Conservation (phyloP, 2,113 vertebrate species). For the Corydoras sp. region DNA sequence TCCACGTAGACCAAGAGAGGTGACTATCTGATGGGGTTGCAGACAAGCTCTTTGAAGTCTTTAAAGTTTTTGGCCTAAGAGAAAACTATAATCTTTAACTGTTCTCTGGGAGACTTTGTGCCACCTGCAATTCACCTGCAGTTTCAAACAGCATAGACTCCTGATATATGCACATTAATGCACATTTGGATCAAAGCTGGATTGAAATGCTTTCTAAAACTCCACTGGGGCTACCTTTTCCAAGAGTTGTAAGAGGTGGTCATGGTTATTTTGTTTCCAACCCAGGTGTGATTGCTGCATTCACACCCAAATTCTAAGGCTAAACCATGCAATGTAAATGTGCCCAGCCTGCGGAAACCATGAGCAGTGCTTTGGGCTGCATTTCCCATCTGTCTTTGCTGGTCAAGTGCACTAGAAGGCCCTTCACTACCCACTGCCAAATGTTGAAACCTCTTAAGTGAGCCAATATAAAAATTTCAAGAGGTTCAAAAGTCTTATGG, state of each 20-base stretch:
- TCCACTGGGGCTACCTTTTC: neutral
- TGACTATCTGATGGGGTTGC: no score
- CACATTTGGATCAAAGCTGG: neutral
- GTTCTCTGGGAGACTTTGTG: no score
- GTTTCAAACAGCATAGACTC: no score
- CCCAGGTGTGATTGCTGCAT: neutral
- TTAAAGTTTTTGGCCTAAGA: no score
- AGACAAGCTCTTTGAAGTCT: no score
- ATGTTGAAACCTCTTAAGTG: slow-evolving; percentile 16
- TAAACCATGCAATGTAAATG: no score
- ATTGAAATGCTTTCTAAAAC: neutral
- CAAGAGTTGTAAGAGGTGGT: neutral
- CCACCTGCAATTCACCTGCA: no score
- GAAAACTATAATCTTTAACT: no score
- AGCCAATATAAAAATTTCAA: slow-evolving; percentile 25
- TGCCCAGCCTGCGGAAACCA: no score
- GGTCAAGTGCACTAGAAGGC: neutral
- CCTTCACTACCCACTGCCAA: slow-evolving; percentile 7
- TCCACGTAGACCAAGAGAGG: no score
- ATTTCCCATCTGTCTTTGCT: neutral
- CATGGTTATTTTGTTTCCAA: neutral
- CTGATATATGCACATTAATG: neutral
- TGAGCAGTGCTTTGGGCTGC: neutral
- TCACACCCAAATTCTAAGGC: no score
- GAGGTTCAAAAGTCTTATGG: slow-evolving; percentile 13